These are phyloP conservation scores for Acleris literana DNA, from an alignment of 2,888 invertebrate species.

Conservation along the genomic window DNA sequence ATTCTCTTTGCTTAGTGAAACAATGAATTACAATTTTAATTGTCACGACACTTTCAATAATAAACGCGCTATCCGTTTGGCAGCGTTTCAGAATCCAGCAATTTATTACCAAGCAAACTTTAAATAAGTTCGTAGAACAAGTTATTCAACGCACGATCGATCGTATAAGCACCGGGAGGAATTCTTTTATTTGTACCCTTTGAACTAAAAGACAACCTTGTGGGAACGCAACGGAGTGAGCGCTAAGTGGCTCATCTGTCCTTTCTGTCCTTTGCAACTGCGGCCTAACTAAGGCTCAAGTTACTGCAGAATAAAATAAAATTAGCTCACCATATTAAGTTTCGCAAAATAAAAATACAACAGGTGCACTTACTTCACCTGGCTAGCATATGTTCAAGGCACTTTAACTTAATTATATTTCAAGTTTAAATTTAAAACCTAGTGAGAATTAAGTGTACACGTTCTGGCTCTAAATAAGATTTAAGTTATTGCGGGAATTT, in stretches of 20 bases:
- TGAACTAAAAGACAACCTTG: conserved; percentile 40
- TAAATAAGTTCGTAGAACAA: conserved; percentile 34
- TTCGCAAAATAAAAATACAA: conserved; percentile 68
- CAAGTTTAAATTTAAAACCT: conserved; percentile 53
- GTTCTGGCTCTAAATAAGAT: conserved; percentile 39
- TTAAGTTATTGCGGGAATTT: conserved; percentile 34
- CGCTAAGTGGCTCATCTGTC: conserved; percentile 75
- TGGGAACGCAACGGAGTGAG: conserved; percentile 68
- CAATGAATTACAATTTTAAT: not conserved
- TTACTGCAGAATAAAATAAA: conserved; percentile 66
- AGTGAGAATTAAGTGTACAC: conserved; percentile 46
- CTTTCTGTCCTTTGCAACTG: conserved; percentile 61
- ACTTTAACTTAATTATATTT: conserved; percentile 64
- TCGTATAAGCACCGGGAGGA: conserved; percentile 28
- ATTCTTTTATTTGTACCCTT: conserved; percentile 40
- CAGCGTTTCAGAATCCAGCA: conserved; percentile 17
- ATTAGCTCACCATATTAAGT: conserved; percentile 73
- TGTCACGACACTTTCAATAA: conserved; percentile 4
- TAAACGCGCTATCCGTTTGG: conserved; percentile 16
- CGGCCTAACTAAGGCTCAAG: conserved; percentile 66
- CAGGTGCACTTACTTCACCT: conserved; percentile 76
- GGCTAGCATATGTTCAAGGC: conserved; percentile 71
- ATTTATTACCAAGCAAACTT: conserved; percentile 21
- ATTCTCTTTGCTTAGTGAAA: not conserved
- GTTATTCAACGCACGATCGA: conserved; percentile 38